Percentiles rank a stretch among this genome's conserved stretches.
Conservation (phyloP, 92 coral and sea anemone genomes). For the Palythoa grandis region DNA sequence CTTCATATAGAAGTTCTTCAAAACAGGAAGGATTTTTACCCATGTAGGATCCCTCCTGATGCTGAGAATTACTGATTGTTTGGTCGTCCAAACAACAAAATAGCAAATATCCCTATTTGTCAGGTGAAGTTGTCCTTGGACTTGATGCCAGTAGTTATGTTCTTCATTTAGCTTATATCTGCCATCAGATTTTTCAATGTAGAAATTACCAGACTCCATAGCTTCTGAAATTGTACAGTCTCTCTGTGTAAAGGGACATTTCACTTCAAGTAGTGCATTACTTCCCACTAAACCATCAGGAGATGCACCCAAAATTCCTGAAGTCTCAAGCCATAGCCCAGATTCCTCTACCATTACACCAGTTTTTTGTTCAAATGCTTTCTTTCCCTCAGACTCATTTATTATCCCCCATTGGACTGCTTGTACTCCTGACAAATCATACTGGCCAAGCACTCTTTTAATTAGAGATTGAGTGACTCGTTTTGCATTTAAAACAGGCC, state of each 20-base stretch:
- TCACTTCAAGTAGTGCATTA: neutral
- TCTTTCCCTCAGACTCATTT: slow-evolving; percentile 8
- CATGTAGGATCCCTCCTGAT: slow-evolving; percentile 58
- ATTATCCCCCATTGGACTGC: neutral
- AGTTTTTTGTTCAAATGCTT: neutral
- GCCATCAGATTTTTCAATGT: slow-evolving; percentile 7
- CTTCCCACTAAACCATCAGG: slow-evolving; percentile 9
- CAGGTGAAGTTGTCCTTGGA: slow-evolving; percentile 55
- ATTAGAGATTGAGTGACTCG: neutral
- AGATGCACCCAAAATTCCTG: neutral
- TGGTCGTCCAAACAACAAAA: slow-evolving; percentile 68
- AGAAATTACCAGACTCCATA: neutral
- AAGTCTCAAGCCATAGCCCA: neutral
- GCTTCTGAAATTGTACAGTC: neutral
- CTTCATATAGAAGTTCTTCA: neutral
- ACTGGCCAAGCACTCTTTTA: slow-evolving; percentile 18
- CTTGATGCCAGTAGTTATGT: slow-evolving; percentile 60
- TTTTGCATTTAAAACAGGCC: neutral
- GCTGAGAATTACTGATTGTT: slow-evolving; percentile 33
- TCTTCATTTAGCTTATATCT: slow-evolving; percentile 4
- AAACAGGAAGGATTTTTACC: slow-evolving; percentile 39
- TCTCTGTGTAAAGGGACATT: slow-evolving; percentile 4
- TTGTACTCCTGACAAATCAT: slow-evolving; percentile 29
- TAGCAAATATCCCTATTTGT: slow-evolving; percentile 53
- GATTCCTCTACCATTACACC: neutral